These are phyloP conservation scores for Crypturellus tataupa DNA, from an alignment of 2,797 vertebrate genomes.

Conservation along the genomic window DNA sequence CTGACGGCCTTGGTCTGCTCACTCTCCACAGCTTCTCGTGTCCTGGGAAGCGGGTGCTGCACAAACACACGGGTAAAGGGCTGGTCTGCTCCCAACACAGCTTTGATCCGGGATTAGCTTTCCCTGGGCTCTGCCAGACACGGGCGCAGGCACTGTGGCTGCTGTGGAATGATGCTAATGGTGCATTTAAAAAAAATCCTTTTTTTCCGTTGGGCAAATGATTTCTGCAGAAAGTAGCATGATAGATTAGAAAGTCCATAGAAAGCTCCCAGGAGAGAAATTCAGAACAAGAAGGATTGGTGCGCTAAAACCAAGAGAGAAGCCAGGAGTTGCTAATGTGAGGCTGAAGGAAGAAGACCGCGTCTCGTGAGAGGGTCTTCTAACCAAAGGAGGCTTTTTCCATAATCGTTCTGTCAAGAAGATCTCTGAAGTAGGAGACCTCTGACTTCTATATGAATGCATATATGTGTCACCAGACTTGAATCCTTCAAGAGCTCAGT, in stretches of 20 bases:
- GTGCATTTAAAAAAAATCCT: slow-evolving; percentile 23
- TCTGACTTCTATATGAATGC: slow-evolving; percentile 58
- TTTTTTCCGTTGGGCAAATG: slow-evolving; percentile 48
- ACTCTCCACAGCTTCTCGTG: not conserved
- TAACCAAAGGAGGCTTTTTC: slow-evolving; percentile 43
- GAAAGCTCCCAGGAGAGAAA: slow-evolving; percentile 59
- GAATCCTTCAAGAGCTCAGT: slow-evolving; percentile 69
- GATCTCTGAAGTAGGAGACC: slow-evolving; percentile 50
- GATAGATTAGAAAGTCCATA: slow-evolving; percentile 55
- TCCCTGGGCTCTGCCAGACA: accelerated
- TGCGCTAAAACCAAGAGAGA: slow-evolving; percentile 65
- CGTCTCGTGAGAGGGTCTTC: slow-evolving; percentile 65
- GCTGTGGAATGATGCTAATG: not conserved
- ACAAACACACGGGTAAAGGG: not conserved
- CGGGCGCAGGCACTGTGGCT: accelerated
- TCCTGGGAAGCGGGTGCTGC: accelerated
- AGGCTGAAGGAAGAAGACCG: slow-evolving; percentile 25
- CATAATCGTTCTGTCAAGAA: slow-evolving; percentile 53
- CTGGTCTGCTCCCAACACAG: not conserved
- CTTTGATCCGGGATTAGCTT: not conserved
- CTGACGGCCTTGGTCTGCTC: not conserved
- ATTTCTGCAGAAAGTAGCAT: slow-evolving; percentile 55
- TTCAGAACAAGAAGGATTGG: slow-evolving; percentile 61
- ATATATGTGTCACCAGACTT: slow-evolving; percentile 66
- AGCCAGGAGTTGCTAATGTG: slow-evolving; percentile 35